Evolutionary conservation across 2,113 vertebrate species (phyloP).

Genomic region (Nyctibius bracteatus): DNA sequence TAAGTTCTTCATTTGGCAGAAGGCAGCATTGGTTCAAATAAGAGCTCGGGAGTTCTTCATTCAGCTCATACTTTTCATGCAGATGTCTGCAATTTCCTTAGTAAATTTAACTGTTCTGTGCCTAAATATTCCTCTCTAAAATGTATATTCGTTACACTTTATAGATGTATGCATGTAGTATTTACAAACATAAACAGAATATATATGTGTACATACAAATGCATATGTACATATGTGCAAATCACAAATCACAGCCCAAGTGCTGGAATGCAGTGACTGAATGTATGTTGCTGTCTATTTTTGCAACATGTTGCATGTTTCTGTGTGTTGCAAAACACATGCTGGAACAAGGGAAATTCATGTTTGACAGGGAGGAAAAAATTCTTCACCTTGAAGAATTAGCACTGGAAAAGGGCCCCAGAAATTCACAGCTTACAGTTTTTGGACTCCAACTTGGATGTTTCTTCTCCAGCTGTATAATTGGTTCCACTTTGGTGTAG

Average conservation of each 20-base stretch:
- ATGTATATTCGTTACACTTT: neutral
- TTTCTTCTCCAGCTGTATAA: neutral
- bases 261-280: neutral
- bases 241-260: neutral
- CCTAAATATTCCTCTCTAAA: neutral
- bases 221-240: fast-evolving
- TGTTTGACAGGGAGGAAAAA: neutral
- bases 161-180: neutral
- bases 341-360: neutral
- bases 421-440: neutral
- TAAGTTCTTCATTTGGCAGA: neutral
- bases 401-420: neutral
- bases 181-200: neutral
- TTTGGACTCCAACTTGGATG: fast-evolving
- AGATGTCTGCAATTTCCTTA: neutral
- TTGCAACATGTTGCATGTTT: fast-evolving
- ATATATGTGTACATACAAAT: neutral
- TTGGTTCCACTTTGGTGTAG: neutral
- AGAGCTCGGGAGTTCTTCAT: neutral
- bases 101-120: neutral
- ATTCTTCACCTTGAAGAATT: neutral
- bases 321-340: neutral
- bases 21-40: neutral
- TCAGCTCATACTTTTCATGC: neutral
- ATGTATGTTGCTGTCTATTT: neutral